phyloP scores from a whole-genome alignment of 1,140 invertebrate species.

The Hylaeus anthracinus region DNA sequence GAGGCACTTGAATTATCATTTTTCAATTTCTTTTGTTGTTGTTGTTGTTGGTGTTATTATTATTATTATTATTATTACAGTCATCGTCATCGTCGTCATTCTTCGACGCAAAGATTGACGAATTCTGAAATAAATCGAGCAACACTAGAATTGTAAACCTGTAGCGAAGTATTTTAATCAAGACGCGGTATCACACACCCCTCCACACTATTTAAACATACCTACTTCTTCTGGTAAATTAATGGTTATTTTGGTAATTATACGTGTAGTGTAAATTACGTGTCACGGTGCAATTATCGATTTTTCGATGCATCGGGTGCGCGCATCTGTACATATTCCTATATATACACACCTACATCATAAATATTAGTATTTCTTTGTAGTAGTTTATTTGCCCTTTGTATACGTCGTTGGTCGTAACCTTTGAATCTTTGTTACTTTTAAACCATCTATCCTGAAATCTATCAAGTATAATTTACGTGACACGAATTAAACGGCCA shows the following conservation, averaged over 20 bases:
- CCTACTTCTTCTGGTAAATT: background rate
- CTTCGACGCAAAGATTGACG: too few species aligned
- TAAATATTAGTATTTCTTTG: conserved; percentile 57
- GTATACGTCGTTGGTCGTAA: conserved; percentile 24
- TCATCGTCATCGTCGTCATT: too few species aligned
- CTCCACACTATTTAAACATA: background rate
- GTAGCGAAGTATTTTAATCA: background rate
- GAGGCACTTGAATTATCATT: too few species aligned
- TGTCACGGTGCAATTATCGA: conserved; percentile 7
- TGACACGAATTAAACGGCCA: conserved; percentile 4
- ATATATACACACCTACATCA: conserved; percentile 26
- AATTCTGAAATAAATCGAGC: too few species aligned
- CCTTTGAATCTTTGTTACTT: background rate
- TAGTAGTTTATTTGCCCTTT: conserved; percentile 50
- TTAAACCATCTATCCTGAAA: background rate
- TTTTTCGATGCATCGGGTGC: conserved; percentile 14
- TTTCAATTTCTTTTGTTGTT: too few species aligned
- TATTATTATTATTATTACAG: too few species aligned
- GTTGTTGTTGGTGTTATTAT: too few species aligned
- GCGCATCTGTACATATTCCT: background rate
- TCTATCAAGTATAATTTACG: background rate
- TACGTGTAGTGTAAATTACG: conserved; percentile 16
- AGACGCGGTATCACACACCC: background rate
- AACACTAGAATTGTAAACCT: too few species aligned
- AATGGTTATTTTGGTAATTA: background rate